Evolutionary conservation across 2,113 vertebrate species (phyloP).

Genomic region (Elaphurus davidianus): DNA sequence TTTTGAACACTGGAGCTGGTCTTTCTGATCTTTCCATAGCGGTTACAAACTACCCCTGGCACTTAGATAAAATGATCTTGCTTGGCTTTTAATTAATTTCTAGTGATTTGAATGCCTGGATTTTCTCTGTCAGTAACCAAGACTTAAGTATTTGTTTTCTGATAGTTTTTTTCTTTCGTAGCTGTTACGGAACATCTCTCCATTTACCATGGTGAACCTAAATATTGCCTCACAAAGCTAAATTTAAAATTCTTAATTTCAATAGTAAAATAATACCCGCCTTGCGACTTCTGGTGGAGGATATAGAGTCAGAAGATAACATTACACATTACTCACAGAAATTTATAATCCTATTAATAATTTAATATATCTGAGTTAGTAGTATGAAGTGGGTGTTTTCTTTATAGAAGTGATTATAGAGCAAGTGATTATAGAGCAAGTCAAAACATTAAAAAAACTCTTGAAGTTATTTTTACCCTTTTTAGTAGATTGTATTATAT

Average conservation of each 20-base stretch:
- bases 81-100: not conserved
- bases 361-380: constrained; percentile 19
- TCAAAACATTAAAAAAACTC: not conserved
- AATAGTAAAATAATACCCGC: not conserved
- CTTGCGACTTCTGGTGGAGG: not conserved
- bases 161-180: not conserved
- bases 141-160: constrained; percentile 9
- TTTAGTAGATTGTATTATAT: not conserved
- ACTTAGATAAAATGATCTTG: not conserved
- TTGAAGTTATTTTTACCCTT: not conserved
- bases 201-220: not conserved
- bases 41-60: constrained; percentile 1
- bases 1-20: not conserved
- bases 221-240: constrained; percentile 27
- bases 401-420: constrained; percentile 2
- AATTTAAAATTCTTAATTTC: constrained; percentile 39
- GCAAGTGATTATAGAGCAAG: not conserved
- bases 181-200: not conserved
- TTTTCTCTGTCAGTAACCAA: not conserved
- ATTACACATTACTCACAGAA: not conserved
- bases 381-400: constrained; percentile 21
- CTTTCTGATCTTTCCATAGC: not conserved
- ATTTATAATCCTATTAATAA: not conserved
- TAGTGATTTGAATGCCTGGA: not conserved
- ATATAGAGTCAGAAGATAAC: not conserved